Evolutionary conservation across 2,888 invertebrate genomes (phyloP).

Genomic region (Strigamia maritima): DNA sequence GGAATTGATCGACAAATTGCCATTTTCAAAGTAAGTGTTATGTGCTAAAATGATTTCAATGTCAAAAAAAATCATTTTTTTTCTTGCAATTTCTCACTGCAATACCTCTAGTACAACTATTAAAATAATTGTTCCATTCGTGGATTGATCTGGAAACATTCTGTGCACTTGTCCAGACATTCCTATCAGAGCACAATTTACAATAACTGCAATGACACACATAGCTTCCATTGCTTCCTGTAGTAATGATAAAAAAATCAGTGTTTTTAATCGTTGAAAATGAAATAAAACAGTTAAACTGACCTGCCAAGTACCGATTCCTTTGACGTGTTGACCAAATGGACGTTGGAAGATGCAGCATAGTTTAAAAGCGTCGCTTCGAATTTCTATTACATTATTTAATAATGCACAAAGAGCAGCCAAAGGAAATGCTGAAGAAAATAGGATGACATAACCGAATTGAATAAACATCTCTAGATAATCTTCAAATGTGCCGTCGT

Average conservation of each 20-base stretch:
- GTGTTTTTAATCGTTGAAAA: background rate
- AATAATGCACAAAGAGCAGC: conserved; percentile 88
- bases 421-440: conserved; percentile 93
- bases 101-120: conserved; percentile 84
- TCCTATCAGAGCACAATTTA: conserved; percentile 92
- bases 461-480: conserved; percentile 98
- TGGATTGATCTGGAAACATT: conserved; percentile 79
- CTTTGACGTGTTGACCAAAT: conserved; percentile 83
- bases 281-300: conserved; percentile 41
- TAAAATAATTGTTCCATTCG: conserved; percentile 77
- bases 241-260: conserved; percentile 43
- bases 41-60: conserved; percentile 70
- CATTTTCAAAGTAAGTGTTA: conserved; percentile 78
- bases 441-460: conserved; percentile 92
- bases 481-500: conserved; percentile 92
- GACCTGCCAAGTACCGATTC: conserved; percentile 90
- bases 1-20: conserved; percentile 85
- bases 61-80: no score
- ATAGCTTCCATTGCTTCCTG: conserved; percentile 90
- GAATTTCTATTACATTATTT: conserved; percentile 89
- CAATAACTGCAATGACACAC: conserved; percentile 86
- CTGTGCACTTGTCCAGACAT: conserved; percentile 88
- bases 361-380: conserved; percentile 92
- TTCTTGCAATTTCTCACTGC: no score
- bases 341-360: conserved; percentile 92